Evolutionary conservation across 2,888 invertebrate species (phyloP).

Genomic region (Amaurobius ferox): DNA sequence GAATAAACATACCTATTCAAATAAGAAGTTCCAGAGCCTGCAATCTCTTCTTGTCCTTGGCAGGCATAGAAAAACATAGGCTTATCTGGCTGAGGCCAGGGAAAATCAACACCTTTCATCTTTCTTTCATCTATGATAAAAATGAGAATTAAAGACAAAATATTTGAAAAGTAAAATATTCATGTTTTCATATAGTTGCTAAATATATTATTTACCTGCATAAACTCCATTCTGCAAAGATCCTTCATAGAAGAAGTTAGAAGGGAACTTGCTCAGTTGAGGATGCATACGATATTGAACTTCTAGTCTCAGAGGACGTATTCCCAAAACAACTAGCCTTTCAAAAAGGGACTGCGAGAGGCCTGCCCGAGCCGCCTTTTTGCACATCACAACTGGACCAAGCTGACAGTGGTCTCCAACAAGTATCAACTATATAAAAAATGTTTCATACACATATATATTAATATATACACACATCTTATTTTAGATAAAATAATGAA

Average conservation of each 20-base stretch:
- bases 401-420: constrained; percentile 99
- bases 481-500: no score
- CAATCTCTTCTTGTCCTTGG: constrained; percentile 98
- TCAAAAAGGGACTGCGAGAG: constrained; percentile 98
- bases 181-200: no score
- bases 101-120: constrained; percentile 93
- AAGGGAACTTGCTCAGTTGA: constrained; percentile 96
- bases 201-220: constrained; percentile 80
- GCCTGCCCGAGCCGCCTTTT: constrained; percentile 97
- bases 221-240: constrained; percentile 99
- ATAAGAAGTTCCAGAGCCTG: constrained; percentile 98
- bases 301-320: constrained; percentile 96
- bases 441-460: neutral
- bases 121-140: constrained; percentile 88
- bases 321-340: constrained; percentile 96
- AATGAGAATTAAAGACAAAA: no score
- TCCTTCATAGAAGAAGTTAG: constrained; percentile 99
- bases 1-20: constrained; percentile 83
- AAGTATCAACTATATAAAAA: constrained; percentile 84
- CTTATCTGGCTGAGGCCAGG: constrained; percentile 96
- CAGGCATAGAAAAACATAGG: constrained; percentile 99
- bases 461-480: no score
- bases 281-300: constrained; percentile 99
- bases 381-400: constrained; percentile 99
- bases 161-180: neutral